phyloP scores from a whole-genome alignment of 2,888 invertebrate genomes.

The Rhingia rostrata region DNA sequence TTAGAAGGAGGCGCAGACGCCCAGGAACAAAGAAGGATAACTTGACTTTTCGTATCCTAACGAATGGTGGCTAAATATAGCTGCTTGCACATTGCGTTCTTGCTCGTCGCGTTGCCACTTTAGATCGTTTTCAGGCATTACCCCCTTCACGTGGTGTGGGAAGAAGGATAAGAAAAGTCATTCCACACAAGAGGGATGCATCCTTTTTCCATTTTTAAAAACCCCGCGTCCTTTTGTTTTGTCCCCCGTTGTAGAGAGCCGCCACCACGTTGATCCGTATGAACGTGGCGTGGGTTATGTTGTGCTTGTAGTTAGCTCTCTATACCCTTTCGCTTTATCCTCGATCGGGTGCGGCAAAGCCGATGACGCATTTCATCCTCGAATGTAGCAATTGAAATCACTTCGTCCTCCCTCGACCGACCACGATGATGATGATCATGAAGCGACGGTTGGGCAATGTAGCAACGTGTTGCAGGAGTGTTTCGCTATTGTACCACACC shows the following conservation, averaged over 20 bases:
- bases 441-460: constrained; percentile 8
- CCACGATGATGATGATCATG: not conserved
- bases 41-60: constrained; percentile 61
- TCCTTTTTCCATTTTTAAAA: constrained; percentile 73
- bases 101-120: constrained; percentile 26
- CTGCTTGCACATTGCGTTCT: not conserved
- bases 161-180: constrained; percentile 34
- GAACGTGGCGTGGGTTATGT: constrained; percentile 64
- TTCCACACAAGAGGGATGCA: constrained; percentile 60
- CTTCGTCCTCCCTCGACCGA: constrained; percentile 54
- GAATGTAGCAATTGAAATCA: constrained; percentile 23
- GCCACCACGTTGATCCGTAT: not conserved
- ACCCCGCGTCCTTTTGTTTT: constrained; percentile 51
- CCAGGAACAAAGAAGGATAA: constrained; percentile 70
- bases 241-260: constrained; percentile 23
- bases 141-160: constrained; percentile 43
- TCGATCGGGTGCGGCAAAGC: constrained; percentile 51
- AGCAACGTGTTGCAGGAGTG: constrained; percentile 57
- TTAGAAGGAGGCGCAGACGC: constrained; percentile 57
- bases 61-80: constrained; percentile 63
- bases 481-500: constrained; percentile 29
- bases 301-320: constrained; percentile 32
- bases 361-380: constrained; percentile 56
- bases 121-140: constrained; percentile 25
- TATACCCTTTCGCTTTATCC: constrained; percentile 60